Base-by-base conservation (phyloP, 2,888 invertebrate genomes). In the Pheosia gnoma region DNA sequence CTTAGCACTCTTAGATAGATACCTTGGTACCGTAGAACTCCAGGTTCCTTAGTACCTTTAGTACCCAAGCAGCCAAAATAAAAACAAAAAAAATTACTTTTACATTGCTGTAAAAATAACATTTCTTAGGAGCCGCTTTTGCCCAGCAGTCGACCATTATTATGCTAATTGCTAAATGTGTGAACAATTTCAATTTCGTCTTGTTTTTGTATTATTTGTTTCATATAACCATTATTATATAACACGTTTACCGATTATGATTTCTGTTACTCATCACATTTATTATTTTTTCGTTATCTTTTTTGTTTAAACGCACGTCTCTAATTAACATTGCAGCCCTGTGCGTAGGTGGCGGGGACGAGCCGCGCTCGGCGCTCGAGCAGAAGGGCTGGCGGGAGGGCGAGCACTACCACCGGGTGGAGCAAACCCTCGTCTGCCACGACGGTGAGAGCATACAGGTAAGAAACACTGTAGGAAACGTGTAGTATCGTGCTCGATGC, bases 401-500 rank as follows among this genome's bases (percentile, higher is more conserved):
- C 0, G 94, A 95, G 36, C 97, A 98, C 83, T 96, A 95, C 89
- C 95, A 95, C 72, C 95, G 96, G 70, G 97, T 97, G 13, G 98
- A 98, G 85, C 95, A 96, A 36, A 95, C 97, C n/a, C 95, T 97
- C 57, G 93, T 96, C 61, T 98, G 98, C 82, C 96, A 97, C 72
- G 98, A 98, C 82, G 98, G 98, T 54, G 98, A 99, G 92, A 98
- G 98, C 85, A 97, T 98, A 86, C 98, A 98, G 95, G 97, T 96
- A 79, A 53, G 53, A 25, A 25, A 25, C 25, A 2, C 25, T 25
- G 25, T 25, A 25, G 25, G 25, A 25, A 25, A 25, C 55, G 6
- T 41, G 11, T 55, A 49, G 49, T 4, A 1, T 49, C 39, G 39
- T 39, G 43, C 43, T 45, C 43, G 1, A 45, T 39, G 39, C 7